Conservation (phyloP, 2,113 vertebrate species). For the Oncorhynchus kisutch region DNA sequence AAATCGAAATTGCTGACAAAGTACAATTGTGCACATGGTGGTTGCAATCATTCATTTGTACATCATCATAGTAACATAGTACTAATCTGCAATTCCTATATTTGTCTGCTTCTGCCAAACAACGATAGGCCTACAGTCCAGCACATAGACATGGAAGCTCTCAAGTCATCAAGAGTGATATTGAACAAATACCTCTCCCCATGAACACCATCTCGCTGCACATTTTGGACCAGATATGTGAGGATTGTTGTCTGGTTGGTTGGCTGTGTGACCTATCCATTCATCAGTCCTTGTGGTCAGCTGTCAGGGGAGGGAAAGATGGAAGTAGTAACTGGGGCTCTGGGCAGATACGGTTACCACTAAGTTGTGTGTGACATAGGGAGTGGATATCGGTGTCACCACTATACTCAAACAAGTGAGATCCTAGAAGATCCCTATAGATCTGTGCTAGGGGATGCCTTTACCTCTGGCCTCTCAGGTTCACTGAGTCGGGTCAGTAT, state of each 20-base stretch:
- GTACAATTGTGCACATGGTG: too few species aligned
- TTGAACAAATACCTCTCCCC: neutral
- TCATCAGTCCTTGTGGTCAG: conserved; percentile 64
- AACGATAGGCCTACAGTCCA: too few species aligned
- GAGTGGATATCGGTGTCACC: conserved; percentile 58
- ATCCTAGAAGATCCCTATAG: conserved; percentile 23
- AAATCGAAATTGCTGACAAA: too few species aligned
- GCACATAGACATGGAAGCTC: too few species aligned
- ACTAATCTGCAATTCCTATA: too few species aligned
- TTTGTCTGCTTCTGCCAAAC: too few species aligned
- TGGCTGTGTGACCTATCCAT: conserved; percentile 52
- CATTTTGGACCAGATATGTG: neutral
- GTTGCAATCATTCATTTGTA: too few species aligned
- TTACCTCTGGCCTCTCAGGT: conserved; percentile 35
- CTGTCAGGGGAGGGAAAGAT: conserved; percentile 57
- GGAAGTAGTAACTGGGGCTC: conserved; percentile 60
- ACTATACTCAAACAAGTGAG: conserved; percentile 54
- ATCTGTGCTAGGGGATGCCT: conserved; percentile 54
- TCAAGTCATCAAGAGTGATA: neutral
- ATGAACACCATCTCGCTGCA: neutral
- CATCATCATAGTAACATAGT: too few species aligned
- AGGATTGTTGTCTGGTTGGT: conserved; percentile 21
- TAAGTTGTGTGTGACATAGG: conserved; percentile 61
- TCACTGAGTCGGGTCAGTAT: conserved; percentile 49
- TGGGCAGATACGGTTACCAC: conserved; percentile 53